Evolutionary conservation across 2,888 invertebrate species (phyloP), one percentile per base, ranked within the genome.

Genomic region (Octodonta nipae): DNA sequence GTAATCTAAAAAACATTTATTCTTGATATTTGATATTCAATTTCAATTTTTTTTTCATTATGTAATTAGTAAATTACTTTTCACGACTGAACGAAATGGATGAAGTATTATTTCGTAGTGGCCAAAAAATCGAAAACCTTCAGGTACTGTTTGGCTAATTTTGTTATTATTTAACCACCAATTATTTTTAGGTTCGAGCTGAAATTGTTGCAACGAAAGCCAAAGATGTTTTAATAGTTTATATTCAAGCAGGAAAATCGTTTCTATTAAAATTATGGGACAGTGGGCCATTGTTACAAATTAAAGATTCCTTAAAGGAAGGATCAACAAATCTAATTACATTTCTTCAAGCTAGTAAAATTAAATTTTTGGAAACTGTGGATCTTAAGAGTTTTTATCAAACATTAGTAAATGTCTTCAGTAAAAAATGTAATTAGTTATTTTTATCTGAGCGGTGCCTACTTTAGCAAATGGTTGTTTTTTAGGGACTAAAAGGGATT

Each of bases 401-500:
- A 5, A 49, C 44, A 25, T 33, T 57, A 14, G 15, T 45, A 5
- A 44, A 43, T 32, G 30, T 52, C 10, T 42, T 58, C 39, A 49
- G 52, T 17, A 44, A 43, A 33, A 50, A 49, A 45, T 56, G 58
- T 58, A 52, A 48, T 53, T 38, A 34, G 15, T 27, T 12, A 33
- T 7, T 11, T 11, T 24, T 7, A 29, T 10, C 4, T 6, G 2
- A 14, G 15, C 10, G 5, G 7, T 12, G n/a, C 3, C 25, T 11
- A 7, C 11, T 7, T 28, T 11, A 11, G 13, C 26, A 10, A 4
- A n/a, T 25, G 25, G 15, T 29, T 37, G 13, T 32, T 27, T 34
- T 40, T 7, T 39, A 68, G 68, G 64, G 43, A 54, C 65, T 8
- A 58, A 47, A 39, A 55, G 60, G 42, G 67, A 68, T 39, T 37